Conservation (phyloP, 2,113 vertebrate species). For the Periophthalmodon schlosseri region DNA sequence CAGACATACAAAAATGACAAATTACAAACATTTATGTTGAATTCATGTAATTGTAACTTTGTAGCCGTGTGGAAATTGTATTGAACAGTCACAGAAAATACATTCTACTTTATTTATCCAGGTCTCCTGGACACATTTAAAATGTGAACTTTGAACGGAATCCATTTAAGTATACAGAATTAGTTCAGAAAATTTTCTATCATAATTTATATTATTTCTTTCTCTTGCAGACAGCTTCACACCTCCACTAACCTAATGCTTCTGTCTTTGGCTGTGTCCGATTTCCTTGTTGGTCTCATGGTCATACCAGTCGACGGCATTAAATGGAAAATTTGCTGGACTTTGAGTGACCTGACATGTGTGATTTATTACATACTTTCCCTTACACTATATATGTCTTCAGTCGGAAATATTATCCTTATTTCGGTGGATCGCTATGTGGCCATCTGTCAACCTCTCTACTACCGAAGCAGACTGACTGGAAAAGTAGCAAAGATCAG, state of each 20-base stretch:
- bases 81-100: no score
- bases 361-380: not conserved
- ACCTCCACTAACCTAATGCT: constrained; percentile 9
- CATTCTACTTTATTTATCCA: no score
- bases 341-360: not conserved
- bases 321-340: not conserved
- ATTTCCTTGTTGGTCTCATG: not conserved
- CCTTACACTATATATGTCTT: not conserved
- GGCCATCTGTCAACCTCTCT: not conserved
- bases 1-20: no score
- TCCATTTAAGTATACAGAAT: no score
- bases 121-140: no score
- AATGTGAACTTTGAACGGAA: no score
- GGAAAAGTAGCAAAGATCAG: not conserved
- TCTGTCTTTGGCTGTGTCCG: constrained; percentile 12
- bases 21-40: no score
- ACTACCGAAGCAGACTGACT: not conserved
- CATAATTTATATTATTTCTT: not conserved
- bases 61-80: no score
- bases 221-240: constrained; percentile 13
- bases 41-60: no score
- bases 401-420: constrained; percentile 4
- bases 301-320: not conserved
- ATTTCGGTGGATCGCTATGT: constrained; percentile 12
- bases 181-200: no score